These are phyloP conservation scores for Phenganax stokvisi DNA, from an alignment of 92 coral and sea anemone species.

Conservation along the genomic window DNA sequence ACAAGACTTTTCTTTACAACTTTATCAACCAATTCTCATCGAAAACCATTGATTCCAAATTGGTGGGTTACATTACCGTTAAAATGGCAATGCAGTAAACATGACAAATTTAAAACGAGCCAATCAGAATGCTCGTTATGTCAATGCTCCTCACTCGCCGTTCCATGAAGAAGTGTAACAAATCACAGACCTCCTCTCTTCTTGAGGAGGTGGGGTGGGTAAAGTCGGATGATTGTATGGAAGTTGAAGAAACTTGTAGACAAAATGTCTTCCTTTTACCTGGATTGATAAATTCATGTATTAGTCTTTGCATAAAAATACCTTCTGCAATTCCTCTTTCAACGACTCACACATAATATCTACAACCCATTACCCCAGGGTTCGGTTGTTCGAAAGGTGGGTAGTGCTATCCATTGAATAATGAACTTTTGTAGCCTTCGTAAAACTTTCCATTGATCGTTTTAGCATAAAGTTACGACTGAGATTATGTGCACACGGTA, in stretches of 20 bases:
- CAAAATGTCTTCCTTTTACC: conserved; percentile 92
- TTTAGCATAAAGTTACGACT: no score
- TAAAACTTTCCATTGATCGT: no score
- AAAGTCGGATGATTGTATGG: conserved; percentile 59
- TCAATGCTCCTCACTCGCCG: background rate
- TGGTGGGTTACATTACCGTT: background rate
- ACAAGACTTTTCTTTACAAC: background rate
- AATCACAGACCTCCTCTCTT: background rate
- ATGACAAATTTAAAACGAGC: conserved; percentile 14
- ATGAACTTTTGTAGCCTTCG: no score
- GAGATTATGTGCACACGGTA: no score
- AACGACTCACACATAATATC: no score
- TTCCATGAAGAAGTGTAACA: conserved; percentile 18
- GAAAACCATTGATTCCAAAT: background rate
- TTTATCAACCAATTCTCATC: background rate
- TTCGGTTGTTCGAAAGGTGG: no score
- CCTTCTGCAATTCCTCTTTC: no score
- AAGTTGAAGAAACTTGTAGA: conserved; percentile 88
- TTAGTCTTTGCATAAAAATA: background rate
- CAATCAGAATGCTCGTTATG: background rate
- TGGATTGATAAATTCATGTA: background rate
- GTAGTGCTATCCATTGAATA: no score
- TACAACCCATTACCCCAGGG: no score
- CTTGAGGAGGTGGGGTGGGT: background rate
- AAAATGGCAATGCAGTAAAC: background rate